phyloP scores from a whole-genome alignment of 2,113 vertebrate genomes.

The Upupa epops region DNA sequence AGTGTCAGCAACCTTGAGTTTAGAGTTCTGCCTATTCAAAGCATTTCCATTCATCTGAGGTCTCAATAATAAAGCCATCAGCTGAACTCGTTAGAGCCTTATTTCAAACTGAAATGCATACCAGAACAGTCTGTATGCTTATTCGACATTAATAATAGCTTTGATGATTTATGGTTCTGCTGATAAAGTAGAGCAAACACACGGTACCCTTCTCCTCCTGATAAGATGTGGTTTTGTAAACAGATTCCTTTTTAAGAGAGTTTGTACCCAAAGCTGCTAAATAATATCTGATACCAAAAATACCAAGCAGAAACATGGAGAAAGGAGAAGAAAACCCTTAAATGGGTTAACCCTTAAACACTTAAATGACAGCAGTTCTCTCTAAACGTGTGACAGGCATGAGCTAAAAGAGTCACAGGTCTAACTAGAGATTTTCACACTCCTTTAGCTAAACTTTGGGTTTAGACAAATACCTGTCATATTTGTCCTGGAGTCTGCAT shows the following conservation, averaged over 20 bases:
- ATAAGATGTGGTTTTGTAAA: neutral
- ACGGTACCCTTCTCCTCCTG: neutral
- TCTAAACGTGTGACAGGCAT: neutral
- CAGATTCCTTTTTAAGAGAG: neutral
- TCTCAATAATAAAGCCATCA: neutral
- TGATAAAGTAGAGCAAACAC: neutral
- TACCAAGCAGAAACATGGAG: neutral
- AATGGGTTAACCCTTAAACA: neutral
- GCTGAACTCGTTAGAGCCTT: neutral
- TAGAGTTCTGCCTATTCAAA: neutral
- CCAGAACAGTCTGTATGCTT: neutral
- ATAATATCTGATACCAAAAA: neutral
- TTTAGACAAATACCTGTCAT: neutral
- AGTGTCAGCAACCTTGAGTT: neutral
- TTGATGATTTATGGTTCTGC: neutral
- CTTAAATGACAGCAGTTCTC: neutral
- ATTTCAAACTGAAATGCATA: neutral
- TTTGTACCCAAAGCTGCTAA: neutral
- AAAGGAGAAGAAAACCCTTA: neutral
- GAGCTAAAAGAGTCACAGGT: neutral
- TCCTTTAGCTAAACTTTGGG: neutral
- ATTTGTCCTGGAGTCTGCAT: neutral
- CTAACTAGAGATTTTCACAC: neutral
- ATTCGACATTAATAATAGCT: neutral
- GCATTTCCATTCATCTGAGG: neutral